These are phyloP conservation scores for Pardalotus punctatus DNA, from an alignment of 2,113 vertebrate genomes.

Conservation along the genomic window DNA sequence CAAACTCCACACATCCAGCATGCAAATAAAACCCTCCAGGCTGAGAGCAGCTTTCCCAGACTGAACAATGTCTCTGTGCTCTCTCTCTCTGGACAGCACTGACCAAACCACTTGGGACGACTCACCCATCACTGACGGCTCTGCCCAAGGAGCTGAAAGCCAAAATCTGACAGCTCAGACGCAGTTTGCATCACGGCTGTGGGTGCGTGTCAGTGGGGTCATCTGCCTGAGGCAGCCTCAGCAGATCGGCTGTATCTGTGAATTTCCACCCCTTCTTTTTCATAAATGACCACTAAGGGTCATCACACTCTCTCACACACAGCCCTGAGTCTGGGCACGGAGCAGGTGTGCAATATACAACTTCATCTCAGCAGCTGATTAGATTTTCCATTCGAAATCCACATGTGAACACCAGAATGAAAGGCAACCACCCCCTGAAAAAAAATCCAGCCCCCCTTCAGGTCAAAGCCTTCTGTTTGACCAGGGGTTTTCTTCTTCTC, in stretches of 20 bases:
- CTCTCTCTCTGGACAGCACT: neutral
- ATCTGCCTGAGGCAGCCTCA: neutral
- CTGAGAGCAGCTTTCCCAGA: neutral
- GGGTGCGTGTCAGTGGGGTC: fast-evolving
- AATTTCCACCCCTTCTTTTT: neutral
- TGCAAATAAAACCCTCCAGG: neutral
- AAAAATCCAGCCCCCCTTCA: neutral
- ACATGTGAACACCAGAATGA: neutral
- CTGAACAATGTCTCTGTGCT: neutral
- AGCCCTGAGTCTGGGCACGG: neutral
- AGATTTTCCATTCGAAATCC: neutral
- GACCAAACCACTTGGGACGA: neutral
- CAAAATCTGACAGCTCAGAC: neutral
- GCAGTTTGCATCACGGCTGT: neutral
- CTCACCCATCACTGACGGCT: fast-evolving
- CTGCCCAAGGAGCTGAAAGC: neutral
- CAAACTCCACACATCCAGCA: neutral
- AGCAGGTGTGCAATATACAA: neutral
- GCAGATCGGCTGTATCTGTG: neutral
- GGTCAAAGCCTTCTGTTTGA: neutral
- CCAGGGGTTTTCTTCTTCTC: neutral
- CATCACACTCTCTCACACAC: neutral
- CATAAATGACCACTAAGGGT: neutral
- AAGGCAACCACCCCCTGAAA: neutral
- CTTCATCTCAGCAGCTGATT: neutral